Evolutionary conservation across 2,797 vertebrate genomes (phyloP), one percentile per base, ranked within the genome.

Genomic region (Leuciscus waleckii): DNA sequence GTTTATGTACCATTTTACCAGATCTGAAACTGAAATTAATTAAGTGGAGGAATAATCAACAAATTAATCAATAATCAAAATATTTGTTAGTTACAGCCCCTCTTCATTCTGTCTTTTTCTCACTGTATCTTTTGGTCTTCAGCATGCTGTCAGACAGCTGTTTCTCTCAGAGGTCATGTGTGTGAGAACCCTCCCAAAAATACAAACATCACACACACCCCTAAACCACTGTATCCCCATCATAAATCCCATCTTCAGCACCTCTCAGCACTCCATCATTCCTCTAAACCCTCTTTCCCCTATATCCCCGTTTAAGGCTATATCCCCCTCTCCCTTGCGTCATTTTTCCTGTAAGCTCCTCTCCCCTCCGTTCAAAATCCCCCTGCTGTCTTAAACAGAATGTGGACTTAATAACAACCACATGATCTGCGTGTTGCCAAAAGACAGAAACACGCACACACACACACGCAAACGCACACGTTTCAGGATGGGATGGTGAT

Each of bases 331-430:
- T 32, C 51, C 51, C 32, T 58, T 26, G 13, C 43, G 43, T 54
- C 65, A 37, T 71, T 79, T 83, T 73, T 63, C 46, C 79, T 78
- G 71, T 81, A 87, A 85, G 58, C 76, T 61, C 78, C 76, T 87
- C 73, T 85, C 84, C 78, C 58, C 49, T 82, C 83, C 77, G 79
- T 87, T 85, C 81, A 85, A 61, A 83, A 76, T 89, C 90, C 87
- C 90, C 14, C 32, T 86, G 84, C 90, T 90, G 88, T 92, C 90
- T 91, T 92, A 89, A 91, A 90, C 90, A 73, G 61, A 86, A 92
- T 63, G 84, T 43, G 21, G 85, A 54, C 80, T 90, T 92, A 92
- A 94, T 95, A 89, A 91, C 90, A 94, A 94, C 94, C 93, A 95
- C 90, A 94, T 94, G 94, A 89, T 88, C 81, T 46, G 82, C 90